These are phyloP conservation scores for Chiloscyllium punctatum DNA, from an alignment of 2,797 vertebrate species.

Conservation along the genomic window DNA sequence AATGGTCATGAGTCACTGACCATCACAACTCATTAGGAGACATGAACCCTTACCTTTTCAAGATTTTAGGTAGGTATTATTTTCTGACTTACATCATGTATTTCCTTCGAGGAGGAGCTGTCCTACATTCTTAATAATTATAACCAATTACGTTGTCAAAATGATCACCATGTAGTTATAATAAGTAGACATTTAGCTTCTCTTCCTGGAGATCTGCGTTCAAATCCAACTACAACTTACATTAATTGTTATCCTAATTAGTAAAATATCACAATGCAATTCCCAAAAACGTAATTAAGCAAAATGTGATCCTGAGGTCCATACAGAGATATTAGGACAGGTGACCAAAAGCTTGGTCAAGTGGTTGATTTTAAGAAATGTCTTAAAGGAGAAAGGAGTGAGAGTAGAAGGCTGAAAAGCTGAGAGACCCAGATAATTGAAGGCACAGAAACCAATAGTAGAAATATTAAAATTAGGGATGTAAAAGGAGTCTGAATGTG, in stretches of 20 bases:
- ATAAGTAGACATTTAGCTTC: background rate
- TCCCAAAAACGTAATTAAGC: background rate
- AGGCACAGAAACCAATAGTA: background rate
- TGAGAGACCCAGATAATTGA: background rate
- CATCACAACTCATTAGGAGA: background rate
- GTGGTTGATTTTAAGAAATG: background rate
- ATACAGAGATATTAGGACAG: background rate
- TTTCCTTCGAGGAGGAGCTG: background rate
- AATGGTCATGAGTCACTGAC: background rate
- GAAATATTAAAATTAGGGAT: background rate
- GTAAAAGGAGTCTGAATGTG: background rate
- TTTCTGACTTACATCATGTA: background rate
- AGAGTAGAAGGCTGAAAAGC: background rate
- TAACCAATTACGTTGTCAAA: background rate
- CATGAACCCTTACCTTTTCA: background rate
- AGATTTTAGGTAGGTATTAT: background rate
- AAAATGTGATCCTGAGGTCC: background rate
- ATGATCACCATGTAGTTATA: background rate
- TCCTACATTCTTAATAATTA: background rate
- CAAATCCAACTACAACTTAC: background rate
- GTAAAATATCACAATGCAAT: background rate
- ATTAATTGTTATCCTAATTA: background rate
- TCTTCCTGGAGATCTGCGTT: background rate
- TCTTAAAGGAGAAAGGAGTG: background rate
- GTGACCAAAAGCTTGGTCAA: background rate